Base-by-base conservation (phyloP, 2,113 vertebrate species). In the Brachionichthys hirsutus region DNA sequence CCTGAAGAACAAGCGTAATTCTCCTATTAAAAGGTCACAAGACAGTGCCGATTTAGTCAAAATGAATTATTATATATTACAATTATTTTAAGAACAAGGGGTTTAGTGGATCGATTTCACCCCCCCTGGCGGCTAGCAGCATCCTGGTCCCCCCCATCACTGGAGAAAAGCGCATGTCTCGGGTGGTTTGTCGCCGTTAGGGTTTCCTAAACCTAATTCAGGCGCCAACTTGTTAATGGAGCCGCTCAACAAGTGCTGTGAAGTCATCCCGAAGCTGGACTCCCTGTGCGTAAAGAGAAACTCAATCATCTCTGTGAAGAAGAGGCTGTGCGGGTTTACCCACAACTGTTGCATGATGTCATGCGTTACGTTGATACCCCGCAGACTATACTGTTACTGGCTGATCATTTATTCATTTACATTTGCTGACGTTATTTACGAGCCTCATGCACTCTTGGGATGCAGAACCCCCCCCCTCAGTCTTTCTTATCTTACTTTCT, bases 391-490 rank as follows among this genome's bases (percentile, higher is more conserved):
- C 62, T 12, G 79, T 90, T 90, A 88, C 88, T 62, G 54, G 16
- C 4, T 44, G 14, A 89, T 88, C 62, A 87, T 78, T 91, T 89
- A 88, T 90, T 90, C 40, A 90, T 87, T 82, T 78, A 78, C 78
- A 74, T 86, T 75, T 84, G 77, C 65, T 84, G 73, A 83, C 83
- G 57, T 64, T 73, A 61, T 72, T 40, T 58, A 53, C 12, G 2
- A 47, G 35, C 12, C 38, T 19, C 17, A n/a, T n/a, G n/a, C n/a
- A 13, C 24, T 9, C 34, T 13, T 38, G 16, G 14, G 54, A 9
- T 65, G 48, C 35, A 49, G 49, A n/a, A n/a, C n/a, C 57, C 13
- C 18, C 46, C 16, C 17, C 17, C 12, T 16, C 17, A 20, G 9
- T 48, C 46, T n/a, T n/a, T n/a, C n/a, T n/a, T n/a, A n/a, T n/a